A percentile compares a stretch with the other conserved stretches of the same genome.
Evolutionary conservation across 2,113 vertebrate genomes (phyloP).

Genomic region (Brachionichthys hirsutus): DNA sequence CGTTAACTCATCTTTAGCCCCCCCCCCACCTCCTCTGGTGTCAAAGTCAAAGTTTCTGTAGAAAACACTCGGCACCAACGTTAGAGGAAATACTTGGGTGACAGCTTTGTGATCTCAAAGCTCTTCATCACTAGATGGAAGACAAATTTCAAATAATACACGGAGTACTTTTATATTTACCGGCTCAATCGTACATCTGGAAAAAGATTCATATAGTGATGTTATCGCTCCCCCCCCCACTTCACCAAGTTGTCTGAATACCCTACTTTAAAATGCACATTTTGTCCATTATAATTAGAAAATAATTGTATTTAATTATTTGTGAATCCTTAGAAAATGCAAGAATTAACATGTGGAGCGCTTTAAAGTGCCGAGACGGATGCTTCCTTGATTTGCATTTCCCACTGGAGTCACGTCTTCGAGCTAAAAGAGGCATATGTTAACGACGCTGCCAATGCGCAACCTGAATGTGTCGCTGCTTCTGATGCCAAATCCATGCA

Average conservation of each 20-base stretch:
- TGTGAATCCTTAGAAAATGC: not conserved
- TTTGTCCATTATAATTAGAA: not conserved
- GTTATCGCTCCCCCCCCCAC: not conserved
- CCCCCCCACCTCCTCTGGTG: no score
- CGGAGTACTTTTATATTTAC: no score
- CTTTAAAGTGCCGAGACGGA: not conserved
- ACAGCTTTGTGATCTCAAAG: no score
- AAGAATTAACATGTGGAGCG: not conserved
- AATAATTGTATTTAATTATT: not conserved
- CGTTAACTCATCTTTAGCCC: no score
- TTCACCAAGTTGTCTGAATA: not conserved
- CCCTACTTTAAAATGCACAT: not conserved
- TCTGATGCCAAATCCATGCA: not conserved
- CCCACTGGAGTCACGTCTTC: not conserved
- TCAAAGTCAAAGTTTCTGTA: no score
- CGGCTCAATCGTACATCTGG: no score
- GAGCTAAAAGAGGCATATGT: conserved; percentile 15
- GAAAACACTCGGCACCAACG: no score
- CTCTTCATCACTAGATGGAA: no score
- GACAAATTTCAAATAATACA: no score
- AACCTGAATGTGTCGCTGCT: not conserved
- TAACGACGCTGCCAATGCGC: not conserved
- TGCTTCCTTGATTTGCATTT: not conserved
- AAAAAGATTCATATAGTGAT: not conserved
- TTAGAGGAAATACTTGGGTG: no score